A percentile compares a stretch with the other conserved stretches of the same genome.
Evolutionary conservation across 2,888 invertebrate genomes (phyloP).

Genomic region (Xanthia togata): DNA sequence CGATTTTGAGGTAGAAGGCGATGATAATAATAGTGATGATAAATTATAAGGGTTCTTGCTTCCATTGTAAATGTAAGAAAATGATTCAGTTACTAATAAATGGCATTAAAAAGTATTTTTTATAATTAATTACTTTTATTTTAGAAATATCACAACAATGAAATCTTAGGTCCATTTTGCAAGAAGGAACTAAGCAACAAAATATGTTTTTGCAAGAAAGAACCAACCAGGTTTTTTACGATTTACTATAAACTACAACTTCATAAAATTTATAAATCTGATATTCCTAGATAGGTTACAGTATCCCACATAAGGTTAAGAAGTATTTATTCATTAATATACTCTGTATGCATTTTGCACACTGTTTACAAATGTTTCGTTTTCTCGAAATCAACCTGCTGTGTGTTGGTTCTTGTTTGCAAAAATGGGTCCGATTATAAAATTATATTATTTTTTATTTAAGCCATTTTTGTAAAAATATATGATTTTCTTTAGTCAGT

Average conservation of each 20-base stretch:
- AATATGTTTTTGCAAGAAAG: slow-evolving; percentile 20
- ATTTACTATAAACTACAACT: slow-evolving; percentile 22
- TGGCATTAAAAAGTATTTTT: not conserved
- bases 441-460: too few relatives aligned
- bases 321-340: too few relatives aligned
- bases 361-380: slow-evolving; percentile 25
- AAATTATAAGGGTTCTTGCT: slow-evolving; percentile 28
- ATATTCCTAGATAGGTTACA: too few relatives aligned
- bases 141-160: slow-evolving; percentile 31
- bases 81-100: too few relatives aligned
- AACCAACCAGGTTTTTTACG: slow-evolving; percentile 46
- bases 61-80: slow-evolving; percentile 22
- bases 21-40: slow-evolving; percentile 6
- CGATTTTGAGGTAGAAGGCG: slow-evolving; percentile 35
- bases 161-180: slow-evolving; percentile 36
- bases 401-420: slow-evolving; percentile 40
- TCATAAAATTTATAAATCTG: too few relatives aligned
- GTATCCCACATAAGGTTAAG: too few relatives aligned
- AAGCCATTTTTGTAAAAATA: too few relatives aligned
- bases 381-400: slow-evolving; percentile 33
- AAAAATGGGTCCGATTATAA: slow-evolving; percentile 44
- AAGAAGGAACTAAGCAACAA: slow-evolving; percentile 33
- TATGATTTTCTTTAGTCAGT: too few relatives aligned
- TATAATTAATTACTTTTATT: too few relatives aligned
- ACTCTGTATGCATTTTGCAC: too few relatives aligned